Evolutionary conservation across 2,888 invertebrate species (phyloP).

Genomic region (Epiblema foenella): DNA sequence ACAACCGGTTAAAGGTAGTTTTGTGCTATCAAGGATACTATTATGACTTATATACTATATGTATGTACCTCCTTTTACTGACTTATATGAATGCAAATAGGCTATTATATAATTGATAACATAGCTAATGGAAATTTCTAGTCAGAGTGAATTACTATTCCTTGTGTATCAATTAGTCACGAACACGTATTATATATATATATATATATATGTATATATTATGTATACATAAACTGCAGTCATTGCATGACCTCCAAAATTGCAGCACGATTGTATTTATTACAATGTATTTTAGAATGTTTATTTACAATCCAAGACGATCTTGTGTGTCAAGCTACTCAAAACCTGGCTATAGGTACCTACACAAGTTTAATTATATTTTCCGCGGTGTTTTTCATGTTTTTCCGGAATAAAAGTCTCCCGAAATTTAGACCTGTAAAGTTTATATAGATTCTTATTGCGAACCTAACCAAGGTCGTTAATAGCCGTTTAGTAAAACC

Average conservation of each 20-base stretch:
- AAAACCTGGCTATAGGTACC: too few relatives aligned
- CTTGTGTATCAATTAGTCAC: slow-evolving; percentile 8
- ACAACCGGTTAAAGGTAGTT: too few relatives aligned
- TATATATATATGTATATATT: background rate
- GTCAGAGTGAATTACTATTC: background rate
- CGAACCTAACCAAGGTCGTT: too few relatives aligned
- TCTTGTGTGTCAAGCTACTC: background rate
- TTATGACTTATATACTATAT: too few relatives aligned
- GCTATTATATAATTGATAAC: background rate
- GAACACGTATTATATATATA: slow-evolving; percentile 9
- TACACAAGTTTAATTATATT: too few relatives aligned
- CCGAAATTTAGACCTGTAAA: too few relatives aligned
- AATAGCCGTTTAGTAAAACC: too few relatives aligned
- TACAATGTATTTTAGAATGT: background rate
- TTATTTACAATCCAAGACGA: background rate
- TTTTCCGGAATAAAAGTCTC: too few relatives aligned
- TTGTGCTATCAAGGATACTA: too few relatives aligned
- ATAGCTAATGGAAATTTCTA: slow-evolving; percentile 11
- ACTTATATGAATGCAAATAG: background rate
- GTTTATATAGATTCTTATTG: too few relatives aligned
- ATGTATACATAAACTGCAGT: background rate
- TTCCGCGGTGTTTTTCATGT: too few relatives aligned
- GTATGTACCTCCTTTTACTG: background rate
- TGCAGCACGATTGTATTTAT: background rate
- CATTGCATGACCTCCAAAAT: background rate